These are phyloP conservation scores for Brachionichthys hirsutus DNA, from an alignment of 2,113 vertebrate species.

Conservation along the genomic window DNA sequence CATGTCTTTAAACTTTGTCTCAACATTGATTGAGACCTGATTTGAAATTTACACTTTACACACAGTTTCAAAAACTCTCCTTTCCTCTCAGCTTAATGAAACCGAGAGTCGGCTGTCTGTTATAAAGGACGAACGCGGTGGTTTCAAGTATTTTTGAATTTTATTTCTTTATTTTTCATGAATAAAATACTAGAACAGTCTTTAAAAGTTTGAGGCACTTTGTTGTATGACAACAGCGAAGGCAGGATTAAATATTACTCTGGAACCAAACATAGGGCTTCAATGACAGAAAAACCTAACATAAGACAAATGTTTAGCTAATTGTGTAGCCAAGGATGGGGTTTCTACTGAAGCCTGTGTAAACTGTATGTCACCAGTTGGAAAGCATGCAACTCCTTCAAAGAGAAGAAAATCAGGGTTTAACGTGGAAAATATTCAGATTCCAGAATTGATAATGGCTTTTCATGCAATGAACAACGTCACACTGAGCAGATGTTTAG, in stretches of 20 bases:
- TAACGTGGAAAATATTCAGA: slow-evolving; percentile 14
- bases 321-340: slow-evolving; percentile 26
- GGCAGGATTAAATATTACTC: slow-evolving; percentile 55
- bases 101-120: slow-evolving; percentile 1
- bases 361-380: slow-evolving; percentile 38
- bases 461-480: slow-evolving; percentile 32
- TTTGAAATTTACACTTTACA: slow-evolving; percentile 3
- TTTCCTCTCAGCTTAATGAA: not conserved
- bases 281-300: slow-evolving; percentile 36
- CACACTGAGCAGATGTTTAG: slow-evolving; percentile 33
- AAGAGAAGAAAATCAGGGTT: slow-evolving; percentile 31
- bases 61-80: not conserved
- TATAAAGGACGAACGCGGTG: slow-evolving; percentile 21
- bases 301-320: slow-evolving; percentile 24
- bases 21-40: not conserved
- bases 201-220: slow-evolving; percentile 72
- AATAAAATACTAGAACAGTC: slow-evolving; percentile 65
- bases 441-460: slow-evolving; percentile 33
- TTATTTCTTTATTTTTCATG: slow-evolving; percentile 42
- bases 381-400: slow-evolving; percentile 53
- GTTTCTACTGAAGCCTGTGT: slow-evolving; percentile 33
- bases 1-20: not conserved
- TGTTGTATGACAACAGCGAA: slow-evolving; percentile 51
- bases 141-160: slow-evolving; percentile 52
- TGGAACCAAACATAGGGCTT: slow-evolving; percentile 25